These are phyloP conservation scores for Meleagris gallopavo DNA, from an alignment of 2,113 vertebrate genomes.

Conservation along the genomic window DNA sequence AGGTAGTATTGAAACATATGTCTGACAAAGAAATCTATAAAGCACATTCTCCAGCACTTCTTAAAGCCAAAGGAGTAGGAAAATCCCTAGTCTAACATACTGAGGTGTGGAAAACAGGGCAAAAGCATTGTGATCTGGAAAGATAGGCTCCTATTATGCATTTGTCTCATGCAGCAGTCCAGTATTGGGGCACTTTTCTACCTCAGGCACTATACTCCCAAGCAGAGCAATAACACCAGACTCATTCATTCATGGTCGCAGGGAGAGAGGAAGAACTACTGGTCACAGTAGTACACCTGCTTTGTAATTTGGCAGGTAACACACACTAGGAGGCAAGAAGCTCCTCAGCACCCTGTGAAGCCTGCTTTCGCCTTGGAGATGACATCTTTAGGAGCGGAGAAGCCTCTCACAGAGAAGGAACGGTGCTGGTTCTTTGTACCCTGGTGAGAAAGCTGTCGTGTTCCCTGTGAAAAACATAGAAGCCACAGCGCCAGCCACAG, in stretches of 20 bases:
- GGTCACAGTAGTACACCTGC: neutral
- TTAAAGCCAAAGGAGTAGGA: neutral
- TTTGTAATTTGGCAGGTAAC: neutral
- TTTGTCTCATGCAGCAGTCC: neutral
- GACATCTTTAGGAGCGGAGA: neutral
- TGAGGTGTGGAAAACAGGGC: neutral
- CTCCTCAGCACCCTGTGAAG: neutral
- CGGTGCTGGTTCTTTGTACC: neutral
- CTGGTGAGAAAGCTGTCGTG: neutral
- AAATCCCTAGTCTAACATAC: neutral
- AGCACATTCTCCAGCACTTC: neutral
- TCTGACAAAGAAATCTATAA: neutral
- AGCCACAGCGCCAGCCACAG: accelerated
- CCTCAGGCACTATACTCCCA: neutral
- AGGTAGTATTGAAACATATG: neutral
- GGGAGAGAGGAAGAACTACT: neutral
- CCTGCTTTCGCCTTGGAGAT: accelerated
- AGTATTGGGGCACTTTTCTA: neutral
- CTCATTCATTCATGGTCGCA: neutral
- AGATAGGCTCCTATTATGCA: neutral
- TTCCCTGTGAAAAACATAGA: neutral
- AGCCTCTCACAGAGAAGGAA: neutral
- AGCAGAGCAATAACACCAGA: neutral
- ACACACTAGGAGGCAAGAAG: accelerated
- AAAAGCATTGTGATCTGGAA: neutral